Conservation (phyloP, 1,140 invertebrate genomes). For the Myzus persicae region DNA sequence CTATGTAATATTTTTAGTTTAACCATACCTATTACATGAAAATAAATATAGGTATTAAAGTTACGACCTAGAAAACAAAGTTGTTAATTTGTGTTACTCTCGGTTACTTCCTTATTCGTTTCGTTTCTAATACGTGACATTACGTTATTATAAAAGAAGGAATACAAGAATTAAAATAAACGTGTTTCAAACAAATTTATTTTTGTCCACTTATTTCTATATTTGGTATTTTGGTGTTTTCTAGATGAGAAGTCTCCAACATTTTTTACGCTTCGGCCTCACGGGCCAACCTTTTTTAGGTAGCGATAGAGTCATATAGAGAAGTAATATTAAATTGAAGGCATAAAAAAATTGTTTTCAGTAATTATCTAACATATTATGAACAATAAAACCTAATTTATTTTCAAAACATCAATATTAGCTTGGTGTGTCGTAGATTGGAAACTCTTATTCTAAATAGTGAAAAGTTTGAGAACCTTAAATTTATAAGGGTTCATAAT, state of each 20-base stretch:
- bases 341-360: too few species aligned
- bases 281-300: too few species aligned
- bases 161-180: not conserved
- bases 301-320: too few species aligned
- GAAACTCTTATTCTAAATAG: not conserved
- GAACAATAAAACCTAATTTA: too few species aligned
- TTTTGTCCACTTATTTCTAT: not conserved
- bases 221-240: too few species aligned
- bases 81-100: not conserved
- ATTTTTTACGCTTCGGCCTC: too few species aligned
- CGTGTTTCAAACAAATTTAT: not conserved
- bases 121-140: too few species aligned
- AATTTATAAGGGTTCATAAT: not conserved
- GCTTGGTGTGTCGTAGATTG: too few species aligned
- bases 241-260: too few species aligned
- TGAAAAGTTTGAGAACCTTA: not conserved
- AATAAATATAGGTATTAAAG: not conserved
- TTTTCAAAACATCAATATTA: too few species aligned
- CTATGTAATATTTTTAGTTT: not conserved
- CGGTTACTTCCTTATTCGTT: not conserved
- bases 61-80: not conserved
- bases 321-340: too few species aligned
- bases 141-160: not conserved
- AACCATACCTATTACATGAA: not conserved
- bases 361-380: too few species aligned